A percentile compares a stretch with the other conserved stretches of the same genome.
Evolutionary conservation across 2,113 vertebrate species (phyloP).

Genomic region (Tachuris rubrigastra): DNA sequence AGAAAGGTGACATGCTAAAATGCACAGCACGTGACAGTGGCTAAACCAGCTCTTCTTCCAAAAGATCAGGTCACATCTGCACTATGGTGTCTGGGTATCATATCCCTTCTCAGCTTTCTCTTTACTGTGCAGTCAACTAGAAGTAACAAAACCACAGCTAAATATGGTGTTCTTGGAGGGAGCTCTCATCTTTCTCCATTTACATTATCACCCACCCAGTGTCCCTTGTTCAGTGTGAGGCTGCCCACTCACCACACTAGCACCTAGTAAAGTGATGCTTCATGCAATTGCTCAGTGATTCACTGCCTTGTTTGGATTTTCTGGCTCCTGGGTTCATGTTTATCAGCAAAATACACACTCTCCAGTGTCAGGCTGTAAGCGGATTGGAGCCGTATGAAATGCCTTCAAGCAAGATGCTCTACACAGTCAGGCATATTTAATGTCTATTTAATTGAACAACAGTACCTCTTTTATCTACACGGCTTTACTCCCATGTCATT

Average conservation of each 20-base stretch:
- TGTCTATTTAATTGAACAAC: conserved; percentile 5
- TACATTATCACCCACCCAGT: background rate
- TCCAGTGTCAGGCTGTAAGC: background rate
- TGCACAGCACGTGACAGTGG: fast-evolving
- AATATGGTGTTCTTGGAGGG: conserved; percentile 4
- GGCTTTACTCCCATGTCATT: background rate
- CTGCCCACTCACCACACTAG: background rate
- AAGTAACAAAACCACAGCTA: conserved; percentile 2
- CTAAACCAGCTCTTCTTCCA: background rate
- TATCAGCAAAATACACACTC: conserved; percentile 32
- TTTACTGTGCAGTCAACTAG: background rate
- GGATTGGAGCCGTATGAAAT: background rate
- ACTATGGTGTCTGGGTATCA: background rate
- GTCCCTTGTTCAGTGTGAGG: fast-evolving
- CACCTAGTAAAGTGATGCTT: background rate
- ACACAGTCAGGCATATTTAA: background rate
- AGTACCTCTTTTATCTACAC: background rate
- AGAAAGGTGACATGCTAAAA: background rate
- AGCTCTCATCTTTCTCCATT: background rate
- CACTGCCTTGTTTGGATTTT: conserved; percentile 56
- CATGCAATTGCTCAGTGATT: background rate
- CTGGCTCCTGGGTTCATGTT: conserved; percentile 31
- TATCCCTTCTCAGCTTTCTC: background rate
- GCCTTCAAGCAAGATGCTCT: conserved; percentile 14
- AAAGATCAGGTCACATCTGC: background rate